Evolutionary conservation across 2,888 invertebrate species (phyloP).

Genomic region (Eumerus sabulonum): DNA sequence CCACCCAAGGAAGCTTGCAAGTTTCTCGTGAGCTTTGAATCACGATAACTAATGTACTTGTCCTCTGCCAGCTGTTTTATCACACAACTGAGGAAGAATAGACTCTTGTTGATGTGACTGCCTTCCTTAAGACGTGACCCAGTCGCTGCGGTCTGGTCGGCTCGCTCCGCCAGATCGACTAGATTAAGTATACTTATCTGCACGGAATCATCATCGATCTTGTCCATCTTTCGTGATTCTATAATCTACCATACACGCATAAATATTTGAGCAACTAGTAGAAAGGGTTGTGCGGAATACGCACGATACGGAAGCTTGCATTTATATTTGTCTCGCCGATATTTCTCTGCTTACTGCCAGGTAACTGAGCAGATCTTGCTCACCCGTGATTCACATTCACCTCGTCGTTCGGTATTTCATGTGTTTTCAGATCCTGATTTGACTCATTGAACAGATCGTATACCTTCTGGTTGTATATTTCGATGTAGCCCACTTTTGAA

Average conservation of each 20-base stretch:
- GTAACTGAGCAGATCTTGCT: slow-evolving; percentile 82
- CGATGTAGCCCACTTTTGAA: slow-evolving; percentile 91
- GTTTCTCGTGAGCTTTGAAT: too few relatives aligned
- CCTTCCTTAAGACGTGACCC: slow-evolving; percentile 90
- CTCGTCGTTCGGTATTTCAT: slow-evolving; percentile 82
- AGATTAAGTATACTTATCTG: slow-evolving; percentile 89
- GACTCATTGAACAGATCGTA: slow-evolving; percentile 85
- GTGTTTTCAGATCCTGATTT: slow-evolving; percentile 83
- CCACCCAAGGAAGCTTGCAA: slow-evolving; percentile 93
- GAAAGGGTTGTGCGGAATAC: too few relatives aligned
- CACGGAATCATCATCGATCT: slow-evolving; percentile 81
- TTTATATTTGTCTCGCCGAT: slow-evolving; percentile 93
- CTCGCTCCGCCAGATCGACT: slow-evolving; percentile 92
- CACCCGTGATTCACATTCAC: too few relatives aligned
- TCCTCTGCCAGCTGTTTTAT: slow-evolving; percentile 84
- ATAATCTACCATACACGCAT: slow-evolving; percentile 81
- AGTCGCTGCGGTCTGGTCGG: too few relatives aligned
- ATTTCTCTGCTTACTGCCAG: slow-evolving; percentile 86
- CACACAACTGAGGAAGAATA: too few relatives aligned
- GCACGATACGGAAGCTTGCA: slow-evolving; percentile 91
- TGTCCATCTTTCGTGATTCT: slow-evolving; percentile 84
- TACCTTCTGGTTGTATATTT: slow-evolving; percentile 93
- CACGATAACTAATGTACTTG: slow-evolving; percentile 83
- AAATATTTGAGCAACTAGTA: slow-evolving; percentile 19
- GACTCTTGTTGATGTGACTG: too few relatives aligned